Conservation (phyloP, 2,888 invertebrate species). For the Chalcosyrphus nemorum region DNA sequence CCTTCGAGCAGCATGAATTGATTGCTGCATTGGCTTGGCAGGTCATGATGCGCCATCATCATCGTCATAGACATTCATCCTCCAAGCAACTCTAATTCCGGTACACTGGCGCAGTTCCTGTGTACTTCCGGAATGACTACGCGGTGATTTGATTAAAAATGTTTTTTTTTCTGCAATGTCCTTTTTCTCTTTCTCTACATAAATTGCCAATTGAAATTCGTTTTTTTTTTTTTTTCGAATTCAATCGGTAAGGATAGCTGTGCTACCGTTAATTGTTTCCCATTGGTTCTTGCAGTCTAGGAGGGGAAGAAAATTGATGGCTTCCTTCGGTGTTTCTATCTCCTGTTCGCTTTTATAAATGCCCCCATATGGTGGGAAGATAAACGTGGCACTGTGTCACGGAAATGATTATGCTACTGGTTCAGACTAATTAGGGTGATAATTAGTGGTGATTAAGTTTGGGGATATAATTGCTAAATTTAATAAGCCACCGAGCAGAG, state of each 20-base stretch:
- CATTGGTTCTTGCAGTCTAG: conserved; percentile 25
- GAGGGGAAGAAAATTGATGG: conserved; percentile 51
- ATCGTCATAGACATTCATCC: conserved; percentile 46
- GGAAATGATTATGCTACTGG: conserved; percentile 66
- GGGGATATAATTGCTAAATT: conserved; percentile 61
- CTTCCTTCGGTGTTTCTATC: conserved; percentile 50
- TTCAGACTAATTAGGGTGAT: conserved; percentile 59
- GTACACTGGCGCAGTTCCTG: conserved; percentile 58
- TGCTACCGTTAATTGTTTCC: conserved; percentile 59
- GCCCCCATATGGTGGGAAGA: conserved; percentile 29
- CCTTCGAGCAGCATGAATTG: conserved; percentile 55
- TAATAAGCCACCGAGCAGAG: conserved; percentile 42
- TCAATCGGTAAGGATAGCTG: not conserved
- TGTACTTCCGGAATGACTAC: conserved; percentile 51
- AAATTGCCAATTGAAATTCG: conserved; percentile 64
- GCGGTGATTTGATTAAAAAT: conserved; percentile 70
- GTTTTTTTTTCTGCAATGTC: not conserved
- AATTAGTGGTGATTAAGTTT: conserved; percentile 69
- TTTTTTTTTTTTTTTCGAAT: not conserved
- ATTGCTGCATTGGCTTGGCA: conserved; percentile 58
- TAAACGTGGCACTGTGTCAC: conserved; percentile 49
- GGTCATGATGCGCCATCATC: conserved; percentile 64
- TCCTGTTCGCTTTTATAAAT: conserved; percentile 36
- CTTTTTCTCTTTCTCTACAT: conserved; percentile 28
- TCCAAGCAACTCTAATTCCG: conserved; percentile 59